Conservation (phyloP, 1,140 invertebrate genomes). For the Xylocopa sonorina region DNA sequence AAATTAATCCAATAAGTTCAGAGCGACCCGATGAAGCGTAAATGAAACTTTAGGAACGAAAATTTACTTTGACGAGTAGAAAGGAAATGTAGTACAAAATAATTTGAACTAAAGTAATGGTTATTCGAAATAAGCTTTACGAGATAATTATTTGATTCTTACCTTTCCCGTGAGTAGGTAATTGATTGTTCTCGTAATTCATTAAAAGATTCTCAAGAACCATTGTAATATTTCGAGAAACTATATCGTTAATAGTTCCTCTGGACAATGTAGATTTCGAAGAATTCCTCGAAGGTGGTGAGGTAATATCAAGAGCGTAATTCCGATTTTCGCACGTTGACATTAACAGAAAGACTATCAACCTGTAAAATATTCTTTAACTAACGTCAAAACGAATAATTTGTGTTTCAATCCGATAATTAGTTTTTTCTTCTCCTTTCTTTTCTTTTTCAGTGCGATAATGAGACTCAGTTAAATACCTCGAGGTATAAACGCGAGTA, state of each 20-base stretch:
- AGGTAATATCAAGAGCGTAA: slow-evolving; percentile 51
- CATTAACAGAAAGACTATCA: slow-evolving; percentile 66
- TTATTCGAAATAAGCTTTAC: not conserved
- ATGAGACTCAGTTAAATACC: too few relatives aligned
- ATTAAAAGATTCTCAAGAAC: slow-evolving; percentile 93
- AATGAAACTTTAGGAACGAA: not conserved
- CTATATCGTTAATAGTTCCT: slow-evolving; percentile 85
- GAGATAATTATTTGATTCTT: not conserved
- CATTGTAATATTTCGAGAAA: slow-evolving; percentile 91
- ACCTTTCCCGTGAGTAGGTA: slow-evolving; percentile 93
- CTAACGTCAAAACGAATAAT: too few relatives aligned
- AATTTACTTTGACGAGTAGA: rapidly evolving
- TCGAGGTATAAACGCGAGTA: too few relatives aligned
- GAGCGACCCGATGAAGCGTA: not conserved
- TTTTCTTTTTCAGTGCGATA: too few relatives aligned
- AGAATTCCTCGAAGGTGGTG: slow-evolving; percentile 13
- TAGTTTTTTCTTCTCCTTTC: too few relatives aligned
- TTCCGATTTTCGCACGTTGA: slow-evolving; percentile 69
- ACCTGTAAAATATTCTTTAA: slow-evolving; percentile 55
- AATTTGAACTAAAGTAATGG: too few relatives aligned
- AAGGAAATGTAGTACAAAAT: too few relatives aligned
- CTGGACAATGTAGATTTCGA: slow-evolving; percentile 70
- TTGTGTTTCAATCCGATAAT: too few relatives aligned
- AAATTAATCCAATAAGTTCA: not conserved
- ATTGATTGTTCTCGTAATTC: slow-evolving; percentile 94